Evolutionary conservation across 1,140 invertebrate genomes (phyloP).

Genomic region (Drosophila burlai): DNA sequence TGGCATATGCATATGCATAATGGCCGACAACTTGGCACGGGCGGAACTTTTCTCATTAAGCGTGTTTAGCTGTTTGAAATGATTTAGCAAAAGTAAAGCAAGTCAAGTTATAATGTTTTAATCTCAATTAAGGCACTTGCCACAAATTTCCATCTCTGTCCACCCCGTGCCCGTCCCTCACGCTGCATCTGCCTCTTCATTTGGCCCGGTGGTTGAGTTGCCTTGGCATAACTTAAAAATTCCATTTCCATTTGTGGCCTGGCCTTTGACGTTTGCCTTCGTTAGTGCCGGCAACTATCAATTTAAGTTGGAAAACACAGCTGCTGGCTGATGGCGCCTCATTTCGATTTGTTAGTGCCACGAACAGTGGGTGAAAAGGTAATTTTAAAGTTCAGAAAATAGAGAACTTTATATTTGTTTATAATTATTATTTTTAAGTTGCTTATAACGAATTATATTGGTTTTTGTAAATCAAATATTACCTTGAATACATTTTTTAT

Average conservation of each 20-base stretch:
- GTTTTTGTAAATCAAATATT: too few relatives aligned
- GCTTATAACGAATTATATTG: too few relatives aligned
- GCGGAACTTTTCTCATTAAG: slow-evolving; percentile 80
- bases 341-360: slow-evolving; percentile 68
- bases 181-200: slow-evolving; percentile 3
- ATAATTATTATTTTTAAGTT: too few relatives aligned
- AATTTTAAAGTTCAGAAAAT: background rate
- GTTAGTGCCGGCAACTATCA: slow-evolving; percentile 75
- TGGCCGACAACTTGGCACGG: slow-evolving; percentile 60
- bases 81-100: slow-evolving; percentile 82
- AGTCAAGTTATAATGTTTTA: slow-evolving; percentile 84
- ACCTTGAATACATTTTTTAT: too few relatives aligned
- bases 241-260: slow-evolving; percentile 76
- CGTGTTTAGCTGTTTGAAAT: slow-evolving; percentile 82
- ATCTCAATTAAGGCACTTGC: slow-evolving; percentile 83
- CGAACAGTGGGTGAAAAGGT: background rate
- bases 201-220: slow-evolving; percentile 49
- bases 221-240: slow-evolving; percentile 82
- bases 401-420: too few relatives aligned
- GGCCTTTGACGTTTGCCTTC: slow-evolving; percentile 73
- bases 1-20: slow-evolving; percentile 70
- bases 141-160: slow-evolving; percentile 59
- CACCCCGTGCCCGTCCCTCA: background rate
- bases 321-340: slow-evolving; percentile 48
- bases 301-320: slow-evolving; percentile 76